Conservation (phyloP, 2,888 invertebrate species). For the Drosophila mettleri region DNA sequence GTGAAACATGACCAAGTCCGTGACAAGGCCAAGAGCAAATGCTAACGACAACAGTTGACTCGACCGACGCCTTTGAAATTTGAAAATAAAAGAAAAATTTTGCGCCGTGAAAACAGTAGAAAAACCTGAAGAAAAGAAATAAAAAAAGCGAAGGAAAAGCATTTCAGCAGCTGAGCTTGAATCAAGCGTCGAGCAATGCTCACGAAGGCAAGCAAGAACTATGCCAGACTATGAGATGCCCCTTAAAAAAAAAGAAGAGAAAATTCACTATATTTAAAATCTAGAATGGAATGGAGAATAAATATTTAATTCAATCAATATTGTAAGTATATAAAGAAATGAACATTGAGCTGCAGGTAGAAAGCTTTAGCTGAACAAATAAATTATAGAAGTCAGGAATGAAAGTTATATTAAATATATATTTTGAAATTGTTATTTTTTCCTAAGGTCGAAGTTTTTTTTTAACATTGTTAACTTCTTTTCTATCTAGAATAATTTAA, state of each 20-base stretch:
- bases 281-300: too few relatives aligned
- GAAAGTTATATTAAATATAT: too few relatives aligned
- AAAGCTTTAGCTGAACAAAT: too few relatives aligned
- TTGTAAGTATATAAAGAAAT: too few relatives aligned
- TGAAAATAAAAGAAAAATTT: conserved; percentile 63
- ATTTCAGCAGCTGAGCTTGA: conserved; percentile 67
- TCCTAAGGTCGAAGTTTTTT: too few relatives aligned
- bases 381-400: too few relatives aligned
- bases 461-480: too few relatives aligned
- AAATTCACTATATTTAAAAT: background rate
- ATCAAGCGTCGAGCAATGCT: conserved; percentile 47
- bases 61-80: conserved; percentile 44
- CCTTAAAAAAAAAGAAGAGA: conserved; percentile 16
- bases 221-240: conserved; percentile 12
- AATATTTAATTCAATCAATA: too few relatives aligned
- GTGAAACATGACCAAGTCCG: conserved; percentile 4
- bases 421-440: too few relatives aligned
- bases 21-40: conserved; percentile 34
- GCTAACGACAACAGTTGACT: conserved; percentile 41
- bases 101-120: conserved; percentile 20
- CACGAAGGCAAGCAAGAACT: conserved; percentile 23
- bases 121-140: conserved; percentile 10
- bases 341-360: too few relatives aligned
- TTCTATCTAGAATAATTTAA: background rate
- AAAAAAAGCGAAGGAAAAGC: conserved; percentile 55